Conservation (phyloP, 92 coral and sea anemone genomes). For the Palythoa grandiflora region DNA sequence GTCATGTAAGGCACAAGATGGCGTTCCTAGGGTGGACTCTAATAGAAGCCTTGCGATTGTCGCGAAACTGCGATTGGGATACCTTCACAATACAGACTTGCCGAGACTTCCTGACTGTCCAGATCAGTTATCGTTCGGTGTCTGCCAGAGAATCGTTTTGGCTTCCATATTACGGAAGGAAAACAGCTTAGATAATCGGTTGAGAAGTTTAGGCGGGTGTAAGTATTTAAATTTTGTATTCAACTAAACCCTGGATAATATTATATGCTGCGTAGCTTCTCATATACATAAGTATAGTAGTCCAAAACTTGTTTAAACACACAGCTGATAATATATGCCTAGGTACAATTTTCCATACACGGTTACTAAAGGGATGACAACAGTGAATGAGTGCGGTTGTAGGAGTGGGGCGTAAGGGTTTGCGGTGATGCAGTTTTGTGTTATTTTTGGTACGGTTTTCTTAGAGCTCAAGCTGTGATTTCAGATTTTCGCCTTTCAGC, state of each 20-base stretch:
- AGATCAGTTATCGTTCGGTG: not conserved
- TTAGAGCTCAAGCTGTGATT: not conserved
- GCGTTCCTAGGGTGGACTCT: not conserved
- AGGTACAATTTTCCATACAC: too few relatives aligned
- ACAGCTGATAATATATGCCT: too few relatives aligned
- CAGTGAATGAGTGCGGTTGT: too few relatives aligned
- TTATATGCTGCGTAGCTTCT: too few relatives aligned
- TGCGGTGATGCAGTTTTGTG: slow-evolving; percentile 67
- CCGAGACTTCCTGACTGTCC: not conserved
- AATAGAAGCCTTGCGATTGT: not conserved
- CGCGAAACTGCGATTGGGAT: not conserved
- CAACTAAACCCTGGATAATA: too few relatives aligned
- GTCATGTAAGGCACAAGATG: not conserved
- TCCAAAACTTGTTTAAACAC: too few relatives aligned
- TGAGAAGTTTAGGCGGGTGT: not conserved
- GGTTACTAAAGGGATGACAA: too few relatives aligned
- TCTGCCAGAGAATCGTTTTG: not conserved
- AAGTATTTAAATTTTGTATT: not conserved
- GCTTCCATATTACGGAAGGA: not conserved
- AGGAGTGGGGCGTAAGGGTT: slow-evolving; percentile 47
- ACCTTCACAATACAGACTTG: not conserved
- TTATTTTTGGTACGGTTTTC: slow-evolving; percentile 53
- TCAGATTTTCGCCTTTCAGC: not conserved
- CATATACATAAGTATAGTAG: too few relatives aligned
- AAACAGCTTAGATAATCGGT: not conserved